Evolutionary conservation across 2,888 invertebrate genomes (phyloP), one percentile per base, ranked within the genome.

Genomic region (Drosophila austrosaltans): DNA sequence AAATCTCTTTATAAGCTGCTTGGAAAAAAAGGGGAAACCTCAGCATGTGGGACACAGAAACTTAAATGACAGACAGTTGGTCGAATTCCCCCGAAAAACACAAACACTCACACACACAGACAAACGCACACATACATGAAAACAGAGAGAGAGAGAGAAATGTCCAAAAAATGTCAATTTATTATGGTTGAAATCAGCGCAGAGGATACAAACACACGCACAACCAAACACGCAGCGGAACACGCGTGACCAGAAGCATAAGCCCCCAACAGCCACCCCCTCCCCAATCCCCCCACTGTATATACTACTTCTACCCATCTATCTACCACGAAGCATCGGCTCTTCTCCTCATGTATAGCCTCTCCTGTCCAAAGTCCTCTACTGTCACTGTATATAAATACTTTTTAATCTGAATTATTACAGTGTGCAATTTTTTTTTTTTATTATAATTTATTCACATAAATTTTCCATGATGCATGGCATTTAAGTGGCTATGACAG

Each of bases 331-430:
- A 1, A 12, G 10, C 5, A 42, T 42, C 22, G 22, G 39, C 39
- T 36, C 36, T 5, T 42, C 42, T 42, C 2, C 12, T 48, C 44
- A 48, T 20, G 4, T 32, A 32, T 20, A 10, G 56, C 28, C 30
- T 36, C 32, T 22, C 12, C 56, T 36, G 16, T 39, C 10, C 12
- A 36, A 36, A 22, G 22, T 36, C 39, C 39, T 12, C 22, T 22
- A 2, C 76, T 83, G 76, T 76, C 73, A 70, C 48, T 78, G 73
- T 81, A 81, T 76, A 81, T 78, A 76, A 78, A 81, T 83, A 83
- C 81, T 78, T 81, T 81, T 81, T 83, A 83, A 81, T 81, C 81
- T 81, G 84, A 81, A 81, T 81, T 83, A 81, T 81, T 81, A 78
- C 84, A 73, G 69, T 64, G 66, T 72, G 68, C 53, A 77, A 72